These are phyloP conservation scores for Noctilio leporinus DNA, from an alignment of 2,113 vertebrate genomes.

Conservation along the genomic window DNA sequence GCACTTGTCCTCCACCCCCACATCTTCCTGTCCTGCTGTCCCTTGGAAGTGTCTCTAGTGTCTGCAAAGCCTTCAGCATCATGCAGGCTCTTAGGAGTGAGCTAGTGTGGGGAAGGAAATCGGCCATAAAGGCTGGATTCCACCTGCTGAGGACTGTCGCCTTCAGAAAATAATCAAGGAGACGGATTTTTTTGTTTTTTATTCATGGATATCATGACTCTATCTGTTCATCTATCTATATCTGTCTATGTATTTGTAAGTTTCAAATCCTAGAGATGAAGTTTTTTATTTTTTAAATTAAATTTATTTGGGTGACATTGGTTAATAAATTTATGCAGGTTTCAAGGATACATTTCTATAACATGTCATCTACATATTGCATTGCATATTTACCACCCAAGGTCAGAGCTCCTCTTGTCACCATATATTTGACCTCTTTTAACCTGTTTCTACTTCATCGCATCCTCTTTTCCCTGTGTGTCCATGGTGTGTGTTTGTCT, in stretches of 20 bases:
- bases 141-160: not conserved
- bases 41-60: not conserved
- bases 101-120: not conserved
- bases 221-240: not conserved
- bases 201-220: not conserved
- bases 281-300: not conserved
- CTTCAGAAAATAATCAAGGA: not conserved
- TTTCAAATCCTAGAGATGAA: not conserved
- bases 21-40: not conserved
- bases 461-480: not conserved
- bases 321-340: not conserved
- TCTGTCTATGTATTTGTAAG: not conserved
- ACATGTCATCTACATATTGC: not conserved
- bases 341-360: not conserved
- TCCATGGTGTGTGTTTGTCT: not conserved
- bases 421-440: not conserved
- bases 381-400: not conserved
- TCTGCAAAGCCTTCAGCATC: not conserved
- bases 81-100: not conserved
- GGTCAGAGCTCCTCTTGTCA: not conserved
- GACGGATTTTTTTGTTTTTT: not conserved
- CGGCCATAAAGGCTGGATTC: not conserved
- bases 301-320: not conserved
- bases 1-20: not conserved
- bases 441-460: not conserved